Evolutionary conservation across 1,140 invertebrate species (phyloP).

Genomic region (Maconellicoccus hirsutus): DNA sequence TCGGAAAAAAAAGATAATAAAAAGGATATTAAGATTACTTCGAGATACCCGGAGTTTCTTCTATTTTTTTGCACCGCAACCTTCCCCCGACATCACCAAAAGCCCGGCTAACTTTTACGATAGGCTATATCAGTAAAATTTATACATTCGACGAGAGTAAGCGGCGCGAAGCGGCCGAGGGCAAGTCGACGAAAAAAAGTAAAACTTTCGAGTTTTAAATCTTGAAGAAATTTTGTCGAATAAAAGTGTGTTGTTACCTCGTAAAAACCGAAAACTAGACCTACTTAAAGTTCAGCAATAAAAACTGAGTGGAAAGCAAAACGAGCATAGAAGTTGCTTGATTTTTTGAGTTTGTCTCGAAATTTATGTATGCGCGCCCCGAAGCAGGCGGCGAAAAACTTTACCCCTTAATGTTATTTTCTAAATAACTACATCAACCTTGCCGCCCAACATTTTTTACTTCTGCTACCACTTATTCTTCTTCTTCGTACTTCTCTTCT

Average conservation of each 20-base stretch:
- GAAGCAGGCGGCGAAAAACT: not conserved
- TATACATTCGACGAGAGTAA: not conserved
- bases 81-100: not conserved
- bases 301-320: constrained; percentile 5
- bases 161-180: not conserved
- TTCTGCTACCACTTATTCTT: too few species aligned
- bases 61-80: not conserved
- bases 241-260: constrained; percentile 22
- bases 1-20: constrained; percentile 15
- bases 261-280: constrained; percentile 16
- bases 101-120: constrained; percentile 5
- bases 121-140: constrained; percentile 12
- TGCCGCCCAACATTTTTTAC: too few species aligned
- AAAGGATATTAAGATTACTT: constrained; percentile 18
- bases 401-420: not conserved
- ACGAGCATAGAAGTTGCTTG: constrained; percentile 17
- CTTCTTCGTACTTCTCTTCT: too few species aligned
- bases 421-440: not conserved
- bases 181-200: not conserved
- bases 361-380: not conserved
- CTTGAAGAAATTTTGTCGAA: constrained; percentile 17
- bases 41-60: not conserved
- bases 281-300: constrained; percentile 18
- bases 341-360: not conserved
- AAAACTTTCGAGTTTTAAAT: constrained; percentile 18